A percentile compares a stretch with the other conserved stretches of the same genome.
Conservation (phyloP, 2,888 invertebrate species). For the Machimus atricapillus region DNA sequence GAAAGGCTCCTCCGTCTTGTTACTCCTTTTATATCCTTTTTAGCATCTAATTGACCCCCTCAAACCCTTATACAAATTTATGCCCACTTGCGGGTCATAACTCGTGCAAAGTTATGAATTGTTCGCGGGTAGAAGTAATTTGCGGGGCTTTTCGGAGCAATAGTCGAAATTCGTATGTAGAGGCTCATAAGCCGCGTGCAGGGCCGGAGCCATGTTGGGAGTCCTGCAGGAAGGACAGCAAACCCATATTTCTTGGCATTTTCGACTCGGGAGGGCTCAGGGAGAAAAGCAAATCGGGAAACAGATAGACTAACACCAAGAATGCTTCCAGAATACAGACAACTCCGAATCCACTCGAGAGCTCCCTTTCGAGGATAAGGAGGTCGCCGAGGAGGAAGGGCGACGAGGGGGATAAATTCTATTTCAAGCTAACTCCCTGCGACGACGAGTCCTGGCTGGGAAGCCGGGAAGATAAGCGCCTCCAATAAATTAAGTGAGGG, state of each 20-base stretch:
- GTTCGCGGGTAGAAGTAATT: slow-evolving; percentile 22
- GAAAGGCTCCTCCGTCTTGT: neutral
- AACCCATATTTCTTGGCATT: neutral
- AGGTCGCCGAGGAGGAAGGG: neutral
- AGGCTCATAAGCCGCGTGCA: neutral
- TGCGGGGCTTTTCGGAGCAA: slow-evolving; percentile 4
- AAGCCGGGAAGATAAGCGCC: slow-evolving; percentile 41
- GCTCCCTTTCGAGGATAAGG: neutral
- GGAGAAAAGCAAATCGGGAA: slow-evolving; percentile 17
- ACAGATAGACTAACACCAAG: slow-evolving; percentile 12
- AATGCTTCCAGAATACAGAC: neutral
- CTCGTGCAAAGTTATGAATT: slow-evolving; percentile 19
- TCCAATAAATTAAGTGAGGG: slow-evolving; percentile 50
- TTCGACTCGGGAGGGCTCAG: neutral
- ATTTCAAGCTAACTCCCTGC: slow-evolving; percentile 28
- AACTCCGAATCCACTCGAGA: slow-evolving; percentile 3
- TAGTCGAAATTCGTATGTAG: neutral
- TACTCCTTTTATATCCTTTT: neutral
- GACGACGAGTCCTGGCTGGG: neutral
- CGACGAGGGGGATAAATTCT: neutral
- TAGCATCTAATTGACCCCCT: neutral
- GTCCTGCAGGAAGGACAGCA: neutral
- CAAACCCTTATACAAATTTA: neutral
- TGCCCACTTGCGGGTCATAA: neutral
- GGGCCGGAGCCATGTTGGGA: neutral